These are phyloP conservation scores for Tenthredo scrophulariae DNA, from an alignment of 2,888 invertebrate species.

Conservation along the genomic window DNA sequence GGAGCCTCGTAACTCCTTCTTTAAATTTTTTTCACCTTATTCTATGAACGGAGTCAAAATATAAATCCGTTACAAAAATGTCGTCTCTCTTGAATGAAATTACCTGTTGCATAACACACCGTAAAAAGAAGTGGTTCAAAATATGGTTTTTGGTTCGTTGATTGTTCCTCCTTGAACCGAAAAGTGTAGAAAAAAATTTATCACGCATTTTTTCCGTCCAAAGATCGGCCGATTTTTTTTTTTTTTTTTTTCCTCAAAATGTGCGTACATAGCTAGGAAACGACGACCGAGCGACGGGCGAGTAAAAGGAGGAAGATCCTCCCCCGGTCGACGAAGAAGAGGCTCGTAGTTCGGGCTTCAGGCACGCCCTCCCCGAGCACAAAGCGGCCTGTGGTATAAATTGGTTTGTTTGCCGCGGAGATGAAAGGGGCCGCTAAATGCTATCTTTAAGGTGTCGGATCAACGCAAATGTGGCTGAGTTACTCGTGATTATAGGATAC, in stretches of 20 bases:
- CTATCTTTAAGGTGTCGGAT: constrained; percentile 79
- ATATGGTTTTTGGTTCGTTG: neutral
- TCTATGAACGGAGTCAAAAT: neutral
- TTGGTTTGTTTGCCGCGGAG: constrained; percentile 79
- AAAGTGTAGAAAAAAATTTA: neutral
- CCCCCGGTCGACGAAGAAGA: constrained; percentile 47
- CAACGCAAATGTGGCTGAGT: constrained; percentile 79
- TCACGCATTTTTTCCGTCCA: neutral
- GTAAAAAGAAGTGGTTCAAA: neutral
- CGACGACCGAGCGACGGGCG: constrained; percentile 21
- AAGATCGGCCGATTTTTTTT: neutral
- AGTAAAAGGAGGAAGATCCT: constrained; percentile 50
- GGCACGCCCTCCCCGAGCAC: constrained; percentile 80
- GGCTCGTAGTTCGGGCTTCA: constrained; percentile 67
- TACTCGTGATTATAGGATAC: constrained; percentile 78
- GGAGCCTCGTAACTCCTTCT: constrained; percentile 45
- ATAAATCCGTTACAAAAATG: neutral
- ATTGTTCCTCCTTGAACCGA: neutral
- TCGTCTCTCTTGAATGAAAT: neutral
- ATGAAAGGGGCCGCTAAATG: constrained; percentile 79
- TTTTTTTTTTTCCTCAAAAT: neutral
- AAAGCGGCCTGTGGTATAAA: constrained; percentile 79
- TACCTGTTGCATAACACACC: too few species aligned
- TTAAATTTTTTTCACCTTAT: neutral
- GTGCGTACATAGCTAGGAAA: constrained; percentile 16